Base-by-base conservation (phyloP, 2,797 vertebrate genomes). In the Diplodus sargus region DNA sequence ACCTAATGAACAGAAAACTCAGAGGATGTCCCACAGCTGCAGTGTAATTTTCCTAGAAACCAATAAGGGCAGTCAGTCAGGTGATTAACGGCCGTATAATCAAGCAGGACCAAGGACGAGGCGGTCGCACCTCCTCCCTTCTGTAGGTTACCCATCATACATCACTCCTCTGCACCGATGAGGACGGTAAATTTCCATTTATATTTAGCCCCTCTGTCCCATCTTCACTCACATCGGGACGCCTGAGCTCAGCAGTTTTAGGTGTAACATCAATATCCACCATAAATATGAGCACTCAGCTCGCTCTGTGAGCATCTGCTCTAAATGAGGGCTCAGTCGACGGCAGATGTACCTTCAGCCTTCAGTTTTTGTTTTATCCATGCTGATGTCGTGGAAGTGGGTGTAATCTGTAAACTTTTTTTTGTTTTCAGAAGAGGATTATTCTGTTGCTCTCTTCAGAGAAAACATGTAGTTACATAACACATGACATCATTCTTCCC, bases 401-500 rank as follows among this genome's bases (percentile, higher is more conserved):
- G 48, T 70, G 51, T 76, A 82, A 86, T 86, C 76, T 83, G 34
- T 57, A 52, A 70, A 28, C 30, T 49, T 76, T 72, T 30, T 39
- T 70, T 70, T 25, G 81, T 70, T 76, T 61, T 62, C 25, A 67
- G 45, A 79, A 77, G 70, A 82, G 77, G 83, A 85, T 90, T 81
- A 81, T 53, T 79, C 42, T 53, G 42, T 69, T 49, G 13, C 11
- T 45, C 30, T 70, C 17, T 63, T 54, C 16, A 66, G 52, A 71
- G 10, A 60, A 82, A 69, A 84, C n/a, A 22, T 56, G 4, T 18
- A 25, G 42, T 80, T 75, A 57, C n/a, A 43, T 83, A 72, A 85
- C 57, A 66, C 66, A 65, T 56, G 5, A 39, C 10, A 30, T 61
- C 17, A 57, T 60, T 78, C 16, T 58, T 74, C 20, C 39, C 11